Percentiles rank a stretch among this genome's conserved stretches.
These are phyloP conservation scores for Neotoxoptera formosana DNA, from an alignment of 1,140 invertebrate species.

Conservation along the genomic window DNA sequence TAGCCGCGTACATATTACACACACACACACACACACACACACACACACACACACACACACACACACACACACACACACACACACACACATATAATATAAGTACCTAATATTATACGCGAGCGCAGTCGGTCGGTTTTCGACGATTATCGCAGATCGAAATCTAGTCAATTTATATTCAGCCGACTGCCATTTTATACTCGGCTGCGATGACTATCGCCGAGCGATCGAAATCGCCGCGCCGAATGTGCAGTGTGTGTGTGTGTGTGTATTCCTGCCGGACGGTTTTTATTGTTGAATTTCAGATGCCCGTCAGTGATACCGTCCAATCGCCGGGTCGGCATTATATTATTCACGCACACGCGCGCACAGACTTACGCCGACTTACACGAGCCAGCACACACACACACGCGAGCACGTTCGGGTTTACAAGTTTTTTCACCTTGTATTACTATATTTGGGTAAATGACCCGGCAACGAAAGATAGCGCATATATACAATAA, in stretches of 20 bases:
- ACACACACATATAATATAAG: too few relatives aligned
- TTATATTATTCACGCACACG: background rate
- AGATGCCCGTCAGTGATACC: conserved; percentile 30
- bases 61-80: too few relatives aligned
- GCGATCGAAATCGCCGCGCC: conserved; percentile 32
- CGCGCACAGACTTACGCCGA: too few relatives aligned
- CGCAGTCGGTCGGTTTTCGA: conserved; percentile 1
- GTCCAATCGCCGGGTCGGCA: background rate
- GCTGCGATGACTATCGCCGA: conserved; percentile 42
- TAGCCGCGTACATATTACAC: too few relatives aligned
- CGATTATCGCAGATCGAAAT: conserved; percentile 43
- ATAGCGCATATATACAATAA: background rate
- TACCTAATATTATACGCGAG: too few relatives aligned
- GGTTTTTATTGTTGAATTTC: conserved; percentile 43
- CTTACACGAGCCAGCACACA: background rate
- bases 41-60: too few relatives aligned
- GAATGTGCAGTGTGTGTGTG: too few relatives aligned
- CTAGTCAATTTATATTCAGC: conserved; percentile 48
- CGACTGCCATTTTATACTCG: conserved; percentile 29
- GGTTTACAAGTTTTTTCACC: conserved; percentile 21
- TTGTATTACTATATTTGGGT: conserved; percentile 32
- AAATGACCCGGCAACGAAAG: conserved; percentile 23
- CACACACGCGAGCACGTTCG: background rate
- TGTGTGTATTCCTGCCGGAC: background rate
- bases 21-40: too few relatives aligned